Percentiles rank a stretch among this genome's conserved stretches.
Conservation (phyloP, 2,113 vertebrate species). For the Genyomyrus donnyi region DNA sequence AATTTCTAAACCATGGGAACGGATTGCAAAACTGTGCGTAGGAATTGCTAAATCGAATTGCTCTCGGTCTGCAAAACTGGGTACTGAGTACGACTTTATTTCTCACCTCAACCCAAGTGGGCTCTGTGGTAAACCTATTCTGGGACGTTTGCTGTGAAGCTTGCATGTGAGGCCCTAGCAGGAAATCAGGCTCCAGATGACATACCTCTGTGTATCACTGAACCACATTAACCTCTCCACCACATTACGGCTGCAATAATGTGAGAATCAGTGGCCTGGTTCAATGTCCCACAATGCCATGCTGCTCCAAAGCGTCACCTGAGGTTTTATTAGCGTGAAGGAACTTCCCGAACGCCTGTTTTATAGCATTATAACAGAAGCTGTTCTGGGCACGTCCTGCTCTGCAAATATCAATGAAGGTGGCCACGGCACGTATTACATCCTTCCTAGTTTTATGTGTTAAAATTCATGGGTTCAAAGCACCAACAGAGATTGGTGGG, state of each 20-base stretch:
- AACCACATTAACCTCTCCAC: neutral
- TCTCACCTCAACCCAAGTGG: too few species aligned
- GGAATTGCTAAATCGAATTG: too few species aligned
- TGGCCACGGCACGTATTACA: neutral
- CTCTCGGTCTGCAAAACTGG: too few species aligned
- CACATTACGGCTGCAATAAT: neutral
- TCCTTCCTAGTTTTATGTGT: neutral
- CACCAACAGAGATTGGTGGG: neutral
- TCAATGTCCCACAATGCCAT: neutral
- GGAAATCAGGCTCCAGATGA: neutral
- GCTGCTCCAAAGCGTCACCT: neutral
- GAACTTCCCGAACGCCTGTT: neutral
- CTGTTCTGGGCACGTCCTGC: neutral
- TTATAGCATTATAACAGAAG: neutral
- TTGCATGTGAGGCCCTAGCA: neutral
- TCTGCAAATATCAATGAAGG: neutral
- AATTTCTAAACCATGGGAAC: too few species aligned
- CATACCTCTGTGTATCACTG: neutral
- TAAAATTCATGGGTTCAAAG: neutral
- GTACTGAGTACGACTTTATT: too few species aligned
- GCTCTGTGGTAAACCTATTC: too few species aligned
- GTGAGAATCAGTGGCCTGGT: neutral
- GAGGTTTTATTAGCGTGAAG: neutral
- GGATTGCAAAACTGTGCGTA: too few species aligned
- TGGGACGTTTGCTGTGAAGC: too few species aligned